Evolutionary conservation across 2,797 vertebrate species (phyloP), one percentile per base, ranked within the genome.

Genomic region (Dendrocincla fuliginosa): DNA sequence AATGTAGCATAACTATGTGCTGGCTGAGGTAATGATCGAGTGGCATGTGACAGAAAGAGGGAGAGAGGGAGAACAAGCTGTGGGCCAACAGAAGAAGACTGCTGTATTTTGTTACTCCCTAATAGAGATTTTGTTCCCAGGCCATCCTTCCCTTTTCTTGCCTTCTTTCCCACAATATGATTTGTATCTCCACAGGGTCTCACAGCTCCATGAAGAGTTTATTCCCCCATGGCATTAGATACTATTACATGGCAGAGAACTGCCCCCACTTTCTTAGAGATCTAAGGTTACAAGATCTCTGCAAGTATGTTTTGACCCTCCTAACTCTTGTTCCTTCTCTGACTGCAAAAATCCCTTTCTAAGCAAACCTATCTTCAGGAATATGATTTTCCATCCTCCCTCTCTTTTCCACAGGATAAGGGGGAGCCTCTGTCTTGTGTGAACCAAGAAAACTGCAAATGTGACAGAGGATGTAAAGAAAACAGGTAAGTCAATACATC

Each of bases 1-100:
- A 95, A 81, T 49, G 90, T 70, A 95, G 91, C 89, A 68, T 74
- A 97, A 93, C 89, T 64, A 84, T 81, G 77, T 95, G 93, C 94
- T 74, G 37, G 95, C 68, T 84, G 89, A 95, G 81, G 96, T 71
- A 93, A 95, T 63, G 83, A 94, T 81, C 79, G 35, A 93, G 90
- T 89, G 84, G 68, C 53, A 71, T 56, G 64, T 65, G 89, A 93
- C 81, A 93, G 25, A 73, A 19, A 65, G 20, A 33, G 17, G 37
- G 3, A 52, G 39, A 46, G 20, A 75, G 14, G 20, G 19, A 86
- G 56, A 92, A 39, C 23, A 32, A 68, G 61, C 83, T 91, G 82
- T 77, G 65, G 84, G 87, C 46, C 85, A 33, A 35, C 10, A 8
- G 32, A 19, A 3, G 39, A 49, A 94, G 94, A 97, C 9, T 50